phyloP scores from a whole-genome alignment of 2,113 vertebrate species.

The Ginglymostoma cirratum region DNA sequence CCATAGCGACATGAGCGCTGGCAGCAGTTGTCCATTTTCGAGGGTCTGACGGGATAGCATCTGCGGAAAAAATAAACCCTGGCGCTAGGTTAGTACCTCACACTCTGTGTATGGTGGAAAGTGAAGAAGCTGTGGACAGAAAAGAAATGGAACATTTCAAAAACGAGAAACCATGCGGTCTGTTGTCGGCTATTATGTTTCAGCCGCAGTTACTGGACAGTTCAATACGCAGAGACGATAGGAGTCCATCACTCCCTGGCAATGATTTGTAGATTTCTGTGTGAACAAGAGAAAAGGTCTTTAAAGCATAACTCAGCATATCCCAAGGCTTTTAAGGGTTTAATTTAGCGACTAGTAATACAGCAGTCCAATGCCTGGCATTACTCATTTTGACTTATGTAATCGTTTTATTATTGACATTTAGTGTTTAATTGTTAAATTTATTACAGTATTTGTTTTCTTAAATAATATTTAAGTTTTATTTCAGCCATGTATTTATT shows the following conservation, averaged over 20 bases:
- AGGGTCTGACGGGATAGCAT: conserved; percentile 9
- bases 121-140: background rate
- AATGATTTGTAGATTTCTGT: background rate
- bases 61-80: background rate
- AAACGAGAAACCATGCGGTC: background rate
- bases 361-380: background rate
- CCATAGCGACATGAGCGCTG: background rate
- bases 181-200: background rate
- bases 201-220: background rate
- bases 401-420: conserved; percentile 16
- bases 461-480: conserved; percentile 1
- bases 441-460: background rate
- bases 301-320: background rate
- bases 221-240: background rate
- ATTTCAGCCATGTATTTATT: background rate
- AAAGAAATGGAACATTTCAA: background rate
- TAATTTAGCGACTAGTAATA: background rate
- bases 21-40: background rate
- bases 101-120: background rate
- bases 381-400: background rate
- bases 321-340: background rate
- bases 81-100: background rate
- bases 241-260: background rate
- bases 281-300: background rate
- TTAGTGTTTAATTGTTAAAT: conserved; percentile 7